Percentiles rank a stretch among this genome's conserved stretches.
Evolutionary conservation across 2,888 invertebrate genomes (phyloP).

Genomic region (Mimachlamys varia): DNA sequence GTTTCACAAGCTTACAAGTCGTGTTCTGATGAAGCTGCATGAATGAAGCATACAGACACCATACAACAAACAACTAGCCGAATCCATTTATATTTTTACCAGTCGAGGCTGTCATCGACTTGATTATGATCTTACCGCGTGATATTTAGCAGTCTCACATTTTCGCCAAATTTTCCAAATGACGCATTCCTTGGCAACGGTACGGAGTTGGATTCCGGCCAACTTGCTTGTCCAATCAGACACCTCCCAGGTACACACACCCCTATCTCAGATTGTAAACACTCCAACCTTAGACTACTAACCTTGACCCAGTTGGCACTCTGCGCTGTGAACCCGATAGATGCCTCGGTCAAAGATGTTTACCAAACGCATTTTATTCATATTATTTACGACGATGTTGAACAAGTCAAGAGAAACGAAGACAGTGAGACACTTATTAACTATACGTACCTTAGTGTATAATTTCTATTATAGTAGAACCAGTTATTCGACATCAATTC

Average conservation of each 20-base stretch:
- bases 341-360: constrained; percentile 6
- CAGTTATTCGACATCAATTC: no score
- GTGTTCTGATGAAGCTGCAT: not conserved
- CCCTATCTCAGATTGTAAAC: not conserved
- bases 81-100: not conserved
- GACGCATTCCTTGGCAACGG: constrained; percentile 25
- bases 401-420: not conserved
- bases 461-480: no score
- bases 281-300: not conserved
- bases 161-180: constrained; percentile 34
- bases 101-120: not conserved
- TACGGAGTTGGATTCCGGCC: not conserved
- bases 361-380: not conserved
- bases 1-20: not conserved
- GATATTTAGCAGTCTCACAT: constrained; percentile 4
- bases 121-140: not conserved
- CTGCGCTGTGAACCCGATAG: not conserved
- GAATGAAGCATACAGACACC: no score
- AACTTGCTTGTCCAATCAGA: constrained; percentile 9
- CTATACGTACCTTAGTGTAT: no score
- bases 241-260: not conserved
- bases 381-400: not conserved
- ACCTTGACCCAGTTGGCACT: constrained; percentile 2
- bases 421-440: not conserved
- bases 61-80: not conserved